phyloP scores from a whole-genome alignment of 2,113 vertebrate genomes.

The Girardinichthys multiradiatus region DNA sequence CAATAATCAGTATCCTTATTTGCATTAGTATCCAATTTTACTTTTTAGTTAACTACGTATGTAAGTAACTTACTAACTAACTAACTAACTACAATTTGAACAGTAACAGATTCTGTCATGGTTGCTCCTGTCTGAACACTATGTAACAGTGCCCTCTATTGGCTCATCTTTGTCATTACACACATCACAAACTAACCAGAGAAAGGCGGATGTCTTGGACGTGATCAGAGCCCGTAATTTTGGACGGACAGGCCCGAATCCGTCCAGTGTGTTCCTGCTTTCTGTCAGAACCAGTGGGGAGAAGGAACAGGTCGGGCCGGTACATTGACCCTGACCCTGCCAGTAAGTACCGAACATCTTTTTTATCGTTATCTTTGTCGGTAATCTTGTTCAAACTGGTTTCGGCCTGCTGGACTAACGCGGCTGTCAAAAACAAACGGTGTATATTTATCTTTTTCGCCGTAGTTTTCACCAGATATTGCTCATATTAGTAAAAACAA shows the following conservation, averaged over 20 bases:
- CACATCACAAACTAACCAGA: background rate
- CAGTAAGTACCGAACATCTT: constrained; percentile 33
- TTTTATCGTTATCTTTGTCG: background rate
- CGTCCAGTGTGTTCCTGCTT: background rate
- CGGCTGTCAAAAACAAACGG: constrained; percentile 21
- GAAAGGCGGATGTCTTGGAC: background rate
- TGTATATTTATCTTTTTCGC: background rate
- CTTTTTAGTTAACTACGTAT: too few relatives aligned
- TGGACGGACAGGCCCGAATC: constrained; percentile 6
- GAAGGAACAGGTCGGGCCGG: background rate
- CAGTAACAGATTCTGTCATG: too few relatives aligned
- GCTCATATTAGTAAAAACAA: background rate
- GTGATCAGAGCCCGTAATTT: constrained; percentile 7
- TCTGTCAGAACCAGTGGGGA: constrained; percentile 8
- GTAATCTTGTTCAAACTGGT: constrained; percentile 2
- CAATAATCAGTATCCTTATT: too few relatives aligned
- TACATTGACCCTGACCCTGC: background rate
- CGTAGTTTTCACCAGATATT: background rate
- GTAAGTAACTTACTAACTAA: too few relatives aligned
- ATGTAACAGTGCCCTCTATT: constrained; percentile 23
- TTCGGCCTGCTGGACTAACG: background rate
- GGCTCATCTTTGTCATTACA: background rate
- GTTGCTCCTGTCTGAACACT: background rate
- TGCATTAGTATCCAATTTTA: too few relatives aligned
- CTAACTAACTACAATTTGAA: too few relatives aligned